Evolutionary conservation across 2,888 invertebrate species (phyloP), one percentile per base, ranked within the genome.

Genomic region (Tineola bisselliella): DNA sequence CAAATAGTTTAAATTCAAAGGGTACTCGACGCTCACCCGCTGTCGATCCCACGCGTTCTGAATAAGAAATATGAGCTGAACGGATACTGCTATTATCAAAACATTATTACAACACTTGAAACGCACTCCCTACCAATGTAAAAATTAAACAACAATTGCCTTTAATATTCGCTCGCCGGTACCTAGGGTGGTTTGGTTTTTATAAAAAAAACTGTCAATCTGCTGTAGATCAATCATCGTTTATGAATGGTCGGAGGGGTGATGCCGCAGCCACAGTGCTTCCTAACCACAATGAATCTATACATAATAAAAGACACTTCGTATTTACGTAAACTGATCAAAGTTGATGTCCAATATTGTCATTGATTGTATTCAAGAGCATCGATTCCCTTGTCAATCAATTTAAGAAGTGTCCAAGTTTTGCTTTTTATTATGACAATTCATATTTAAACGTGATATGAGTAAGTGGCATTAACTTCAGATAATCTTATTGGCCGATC

Each of bases 81-180:
- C 83, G 81, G 86, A 87, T 84, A 86, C 83, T 74, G 70, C 86
- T 82, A 86, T 87, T 86, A 87, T 84, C 84, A 86, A 84, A 87
- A 87, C 86, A 84, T 86, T 86, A 87, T 86, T 87, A 87, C 86
- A 84, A 84, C 86, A 87, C 87, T 87, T 83, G 71, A 82, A 79
- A 74, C 74, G 75, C 78, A 74, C 79, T 74, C 84, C 86, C 86
- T 77, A 76, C 78, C 66, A 79, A 79, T 77, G 77, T 84, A 83
- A 86, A 86, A 87, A 86, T 87, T 86, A 84, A 84, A 86, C 84
- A 86, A 87, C 87, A 87, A 87, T 87, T 86, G 87, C 84, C 86
- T 86, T 84, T 86, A 86, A 86, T 86, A 86, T 80, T 83, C 70
- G 75, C 77, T 73, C 70, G 75, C 77, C 73, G 76, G 78, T 79